These are phyloP conservation scores for Ceraclea dissimilis DNA, from an alignment of 2,888 invertebrate genomes.

Conservation along the genomic window DNA sequence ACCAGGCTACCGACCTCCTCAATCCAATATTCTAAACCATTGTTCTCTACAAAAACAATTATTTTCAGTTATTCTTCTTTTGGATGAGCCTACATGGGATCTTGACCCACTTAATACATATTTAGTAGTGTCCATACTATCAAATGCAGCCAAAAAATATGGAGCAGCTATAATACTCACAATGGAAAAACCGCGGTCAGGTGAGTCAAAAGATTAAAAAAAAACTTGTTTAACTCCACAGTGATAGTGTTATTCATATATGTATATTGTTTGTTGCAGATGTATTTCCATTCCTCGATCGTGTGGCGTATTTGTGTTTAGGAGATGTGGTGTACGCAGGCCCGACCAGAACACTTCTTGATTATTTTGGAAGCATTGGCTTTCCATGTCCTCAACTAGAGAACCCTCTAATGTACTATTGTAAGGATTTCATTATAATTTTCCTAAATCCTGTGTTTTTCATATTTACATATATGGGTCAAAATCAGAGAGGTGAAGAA, in stretches of 20 bases:
- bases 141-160: slow-evolving; percentile 83
- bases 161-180: slow-evolving; percentile 85
- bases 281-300: slow-evolving; percentile 90
- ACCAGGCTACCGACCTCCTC: too few relatives aligned
- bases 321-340: slow-evolving; percentile 90
- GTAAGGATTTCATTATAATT: slow-evolving; percentile 61
- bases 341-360: slow-evolving; percentile 83
- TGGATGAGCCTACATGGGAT: slow-evolving; percentile 93
- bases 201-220: too few relatives aligned
- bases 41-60: too few relatives aligned
- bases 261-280: slow-evolving; percentile 47
- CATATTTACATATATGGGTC: slow-evolving; percentile 49
- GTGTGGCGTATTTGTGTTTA: slow-evolving; percentile 82
- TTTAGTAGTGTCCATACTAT: slow-evolving; percentile 87
- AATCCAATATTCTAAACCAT: too few relatives aligned
- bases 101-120: slow-evolving; percentile 93
- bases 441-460: background rate
- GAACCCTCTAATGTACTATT: slow-evolving; percentile 96
- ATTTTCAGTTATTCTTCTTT: slow-evolving; percentile 67
- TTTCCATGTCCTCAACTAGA: slow-evolving; percentile 95
- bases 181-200: slow-evolving; percentile 82
- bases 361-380: slow-evolving; percentile 91
- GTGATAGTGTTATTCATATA: background rate
- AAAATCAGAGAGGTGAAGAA: slow-evolving; percentile 53
- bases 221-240: slow-evolving; percentile 1